phyloP scores from a whole-genome alignment of 2,888 invertebrate species.

The Hedychridium roseum region DNA sequence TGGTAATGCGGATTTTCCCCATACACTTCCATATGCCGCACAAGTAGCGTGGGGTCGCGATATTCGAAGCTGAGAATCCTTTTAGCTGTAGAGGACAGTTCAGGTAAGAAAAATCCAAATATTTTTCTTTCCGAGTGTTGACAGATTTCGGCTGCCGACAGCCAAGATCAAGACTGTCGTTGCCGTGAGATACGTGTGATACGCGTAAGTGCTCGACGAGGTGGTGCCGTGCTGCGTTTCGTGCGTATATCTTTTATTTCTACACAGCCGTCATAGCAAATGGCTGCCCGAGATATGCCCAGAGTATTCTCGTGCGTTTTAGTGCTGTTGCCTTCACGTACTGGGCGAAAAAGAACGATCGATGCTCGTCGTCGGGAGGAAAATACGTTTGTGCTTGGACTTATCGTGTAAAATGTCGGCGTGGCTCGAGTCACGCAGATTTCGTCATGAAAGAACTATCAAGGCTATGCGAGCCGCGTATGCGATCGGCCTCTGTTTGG shows the following conservation, averaged over 20 bases:
- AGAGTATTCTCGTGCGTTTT: slow-evolving; percentile 32
- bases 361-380: background rate
- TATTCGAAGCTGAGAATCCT: slow-evolving; percentile 70
- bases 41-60: slow-evolving; percentile 73
- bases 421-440: slow-evolving; percentile 24
- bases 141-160: slow-evolving; percentile 60
- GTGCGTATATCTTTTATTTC: slow-evolving; percentile 54
- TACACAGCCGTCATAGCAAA: slow-evolving; percentile 55
- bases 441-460: slow-evolving; percentile 34
- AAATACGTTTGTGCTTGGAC: too few relatives aligned
- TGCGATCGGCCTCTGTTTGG: slow-evolving; percentile 33
- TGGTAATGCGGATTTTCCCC: slow-evolving; percentile 60
- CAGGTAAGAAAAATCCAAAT: slow-evolving; percentile 70
- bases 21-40: slow-evolving; percentile 68
- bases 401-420: slow-evolving; percentile 18
- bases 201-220: slow-evolving; percentile 34
- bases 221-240: slow-evolving; percentile 47
- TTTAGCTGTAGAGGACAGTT: slow-evolving; percentile 67
- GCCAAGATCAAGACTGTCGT: slow-evolving; percentile 5
- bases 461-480: slow-evolving; percentile 37
- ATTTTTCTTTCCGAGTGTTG: slow-evolving; percentile 66
- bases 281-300: slow-evolving; percentile 53
- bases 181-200: slow-evolving; percentile 32
- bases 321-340: too few relatives aligned
- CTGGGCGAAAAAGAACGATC: too few relatives aligned